Base-by-base conservation (phyloP, 2,888 invertebrate genomes). In the Aromia moschata region DNA sequence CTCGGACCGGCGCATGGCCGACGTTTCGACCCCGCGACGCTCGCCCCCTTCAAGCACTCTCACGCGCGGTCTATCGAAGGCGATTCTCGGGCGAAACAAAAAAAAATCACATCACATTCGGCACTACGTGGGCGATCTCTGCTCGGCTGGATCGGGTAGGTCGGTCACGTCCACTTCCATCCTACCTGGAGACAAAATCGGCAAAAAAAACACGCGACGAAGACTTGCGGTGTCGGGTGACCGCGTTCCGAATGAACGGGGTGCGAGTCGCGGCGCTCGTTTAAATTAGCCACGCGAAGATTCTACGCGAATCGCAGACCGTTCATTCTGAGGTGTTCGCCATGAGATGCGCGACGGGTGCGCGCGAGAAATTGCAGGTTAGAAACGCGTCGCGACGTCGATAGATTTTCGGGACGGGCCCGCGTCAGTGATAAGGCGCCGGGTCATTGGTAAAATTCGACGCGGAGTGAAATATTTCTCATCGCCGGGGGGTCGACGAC, bases 401-500 rank as follows among this genome's bases (percentile, higher is more conserved):
- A 69, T 70, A 61, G 64, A 64, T 68, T 65, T 65, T n/a, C n/a
- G 58, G 64, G 65, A 67, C 65, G 60, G 64, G 60, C 60, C 46
- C 60, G 61, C 61, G n/a, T 41, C 54, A 36, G 46, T 70, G 72
- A 73, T 74, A 74, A 71, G 69, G 61, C 61, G 57, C 60, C 69
- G 70, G 74, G 72, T 74, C 73, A 73, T 69, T 70, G 71, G 69
- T 72, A 72, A 73, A n/a, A 71, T 72, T 72, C 69, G 65, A 71
- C 59, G 62, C 73, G 70, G 68, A 73, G 66, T 70, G 65, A 70
- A 72, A 69, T 70, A 65, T 66, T 67, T 69, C 71, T 71, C 67
- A 65, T 58, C 43, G 67, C 62, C n/a, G n/a, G n/a, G 64, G 60
- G 74, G 67, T 71, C 73, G 56, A 62, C 65, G 69, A 70, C 67